A percentile compares a stretch with the other conserved stretches of the same genome.
Conservation (phyloP, 2,797 vertebrate genomes). For the Glossophaga mutica region DNA sequence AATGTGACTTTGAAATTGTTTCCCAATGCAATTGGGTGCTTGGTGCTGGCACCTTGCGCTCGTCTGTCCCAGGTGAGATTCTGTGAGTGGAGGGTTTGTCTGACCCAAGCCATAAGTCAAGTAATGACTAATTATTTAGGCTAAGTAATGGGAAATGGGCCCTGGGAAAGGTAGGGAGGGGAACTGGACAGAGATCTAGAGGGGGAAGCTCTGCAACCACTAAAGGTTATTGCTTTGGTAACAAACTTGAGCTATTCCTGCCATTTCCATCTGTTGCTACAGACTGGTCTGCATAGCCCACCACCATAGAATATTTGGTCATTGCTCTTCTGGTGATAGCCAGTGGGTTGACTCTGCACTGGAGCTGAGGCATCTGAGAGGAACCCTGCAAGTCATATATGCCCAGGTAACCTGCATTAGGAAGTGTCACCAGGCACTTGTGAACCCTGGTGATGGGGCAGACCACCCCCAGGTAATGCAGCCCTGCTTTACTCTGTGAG, state of each 20-base stretch:
- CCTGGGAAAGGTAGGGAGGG: background rate
- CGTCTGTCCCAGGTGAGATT: background rate
- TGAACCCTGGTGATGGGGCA: background rate
- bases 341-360: background rate
- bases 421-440: background rate
- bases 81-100: background rate
- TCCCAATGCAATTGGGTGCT: background rate
- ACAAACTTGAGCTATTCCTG: background rate
- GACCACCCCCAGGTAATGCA: background rate
- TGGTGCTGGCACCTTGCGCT: background rate
- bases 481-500: background rate
- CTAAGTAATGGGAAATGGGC: background rate
- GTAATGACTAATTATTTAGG: too few species aligned
- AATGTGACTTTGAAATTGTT: background rate
- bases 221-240: background rate
- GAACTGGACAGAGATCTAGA: background rate
- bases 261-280: background rate
- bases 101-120: background rate
- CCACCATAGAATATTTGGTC: too few species aligned
- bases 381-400: background rate
- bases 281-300: rapidly evolving
- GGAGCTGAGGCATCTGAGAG: rapidly evolving
- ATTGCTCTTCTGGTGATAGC: background rate
- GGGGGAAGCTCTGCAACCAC: background rate
- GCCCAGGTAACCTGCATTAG: background rate